Base-by-base conservation (phyloP, 2,113 vertebrate species). In the Trematocara nigrifrons region DNA sequence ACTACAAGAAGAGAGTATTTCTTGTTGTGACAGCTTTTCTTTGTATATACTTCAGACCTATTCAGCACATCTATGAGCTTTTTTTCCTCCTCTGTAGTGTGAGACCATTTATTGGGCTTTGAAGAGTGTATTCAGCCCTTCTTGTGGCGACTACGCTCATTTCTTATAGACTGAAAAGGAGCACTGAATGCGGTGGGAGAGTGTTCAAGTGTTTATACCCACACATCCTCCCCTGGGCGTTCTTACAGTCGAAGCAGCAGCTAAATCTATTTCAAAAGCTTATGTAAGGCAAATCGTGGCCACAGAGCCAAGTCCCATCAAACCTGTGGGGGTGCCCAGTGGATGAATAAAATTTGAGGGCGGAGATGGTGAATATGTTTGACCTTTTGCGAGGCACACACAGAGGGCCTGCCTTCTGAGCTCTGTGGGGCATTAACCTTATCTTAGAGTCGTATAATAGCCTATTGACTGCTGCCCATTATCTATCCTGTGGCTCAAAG, bases 371-470 rank as follows among this genome's bases (percentile, higher is more conserved):
- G 84, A 89, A 93, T 92, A 78, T 81, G 74, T 93, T 89, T 90
- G 94, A 94, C 92, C 89, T 92, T 93, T 87, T 16, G 86, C 6
- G 6, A 85, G 76, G 61, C 80, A 18, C 59, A 10, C 10, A 40
- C 69, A 54, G 81, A 82, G 54, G 80, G 71, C 49, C 79, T 76
- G 56, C 85, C 89, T 87, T 79, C 82, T 18, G 51, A 87, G 78
- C 82, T 81, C 89, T 86, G 49, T 8, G 22, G 83, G 86, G 86
- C 82, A 81, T 93, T 92, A 92, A 93, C 91, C 91, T 92, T 91
- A 92, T 93, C 90, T 90, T 77, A 77, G 49, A 89, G 79, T 61
- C 57, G 26, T 83, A 93, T 93, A 91, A 93, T 88, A 88, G 87
- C 79, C 89, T 82, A 81, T 92, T 86, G 90, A 91, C 83, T 83